These are phyloP conservation scores for Drosophila serrata DNA, from an alignment of 1,140 invertebrate genomes.

Conservation along the genomic window DNA sequence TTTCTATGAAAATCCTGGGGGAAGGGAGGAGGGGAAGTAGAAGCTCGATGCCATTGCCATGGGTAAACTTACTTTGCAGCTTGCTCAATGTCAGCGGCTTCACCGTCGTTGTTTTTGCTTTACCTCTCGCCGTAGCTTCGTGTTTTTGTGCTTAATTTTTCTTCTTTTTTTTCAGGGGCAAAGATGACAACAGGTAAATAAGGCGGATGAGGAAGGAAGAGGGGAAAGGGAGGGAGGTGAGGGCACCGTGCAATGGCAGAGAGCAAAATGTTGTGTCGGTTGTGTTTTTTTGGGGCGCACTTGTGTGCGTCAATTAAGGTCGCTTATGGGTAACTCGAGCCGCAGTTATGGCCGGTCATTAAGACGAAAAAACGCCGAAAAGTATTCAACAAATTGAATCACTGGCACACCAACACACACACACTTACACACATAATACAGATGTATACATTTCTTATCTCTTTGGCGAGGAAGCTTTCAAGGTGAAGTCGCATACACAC, in stretches of 20 bases:
- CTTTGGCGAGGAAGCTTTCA: conserved; percentile 37
- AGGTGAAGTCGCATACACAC: conserved; percentile 48
- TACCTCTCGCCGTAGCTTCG: conserved; percentile 34
- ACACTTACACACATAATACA: conserved; percentile 24
- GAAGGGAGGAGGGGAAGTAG: neutral
- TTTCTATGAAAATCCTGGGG: conserved; percentile 4
- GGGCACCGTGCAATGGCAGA: conserved; percentile 19
- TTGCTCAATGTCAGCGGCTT: conserved; percentile 54
- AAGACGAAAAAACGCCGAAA: conserved; percentile 58
- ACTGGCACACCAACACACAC: conserved; percentile 17
- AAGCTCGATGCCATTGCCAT: conserved; percentile 46
- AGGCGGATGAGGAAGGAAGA: neutral
- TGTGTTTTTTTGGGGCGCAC: conserved; percentile 22
- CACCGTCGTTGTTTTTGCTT: conserved; percentile 10
- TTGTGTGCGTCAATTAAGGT: conserved; percentile 63
- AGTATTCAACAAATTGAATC: conserved; percentile 64
- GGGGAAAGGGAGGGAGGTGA: neutral
- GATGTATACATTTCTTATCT: conserved; percentile 37
- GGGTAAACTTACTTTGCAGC: conserved; percentile 56
- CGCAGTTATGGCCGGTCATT: conserved; percentile 54
- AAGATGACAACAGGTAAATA: conserved; percentile 59
- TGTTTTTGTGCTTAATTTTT: conserved; percentile 33
- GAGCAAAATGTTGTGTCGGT: conserved; percentile 15
- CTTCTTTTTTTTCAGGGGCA: conserved; percentile 51
- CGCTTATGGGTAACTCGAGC: conserved; percentile 63